These are phyloP conservation scores for Ophioderma brevispina DNA, from an alignment of 35 echinoderm and acorn worm species.

Conservation along the genomic window DNA sequence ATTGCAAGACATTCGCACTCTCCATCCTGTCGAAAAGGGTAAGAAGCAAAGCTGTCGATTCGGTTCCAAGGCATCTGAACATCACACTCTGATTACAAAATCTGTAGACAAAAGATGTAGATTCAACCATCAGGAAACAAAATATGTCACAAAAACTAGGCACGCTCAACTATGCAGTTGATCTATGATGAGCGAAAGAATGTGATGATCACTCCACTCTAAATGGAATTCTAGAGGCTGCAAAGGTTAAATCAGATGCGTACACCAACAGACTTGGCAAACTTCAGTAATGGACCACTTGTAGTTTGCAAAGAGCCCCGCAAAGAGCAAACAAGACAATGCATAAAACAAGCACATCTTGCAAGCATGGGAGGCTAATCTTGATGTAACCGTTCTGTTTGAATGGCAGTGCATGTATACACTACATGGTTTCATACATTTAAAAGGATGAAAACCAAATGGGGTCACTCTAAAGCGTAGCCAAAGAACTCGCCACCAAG, in stretches of 20 bases:
- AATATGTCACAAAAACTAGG: no score
- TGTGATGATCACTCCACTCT: neutral
- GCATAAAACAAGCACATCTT: slow-evolving; percentile 41
- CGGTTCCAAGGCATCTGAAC: neutral
- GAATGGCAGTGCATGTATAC: slow-evolving; percentile 25
- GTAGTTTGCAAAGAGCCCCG: slow-evolving; percentile 27
- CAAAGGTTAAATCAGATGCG: neutral
- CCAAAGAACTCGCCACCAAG: neutral
- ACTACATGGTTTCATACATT: slow-evolving; percentile 41
- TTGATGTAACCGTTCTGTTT: slow-evolving; percentile 59
- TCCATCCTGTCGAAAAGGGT: slow-evolving; percentile 33
- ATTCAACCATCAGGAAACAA: no score
- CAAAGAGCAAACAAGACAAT: slow-evolving; percentile 34
- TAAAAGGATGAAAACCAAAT: slow-evolving; percentile 68
- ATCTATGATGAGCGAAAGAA: neutral
- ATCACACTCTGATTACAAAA: neutral
- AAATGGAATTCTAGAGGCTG: neutral
- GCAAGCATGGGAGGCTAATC: slow-evolving; percentile 65
- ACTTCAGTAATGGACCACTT: slow-evolving; percentile 7
- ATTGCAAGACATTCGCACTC: slow-evolving; percentile 49
- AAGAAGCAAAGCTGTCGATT: slow-evolving; percentile 42
- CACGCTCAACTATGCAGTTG: no score
- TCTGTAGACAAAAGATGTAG: neutral
- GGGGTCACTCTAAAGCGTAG: slow-evolving; percentile 7
- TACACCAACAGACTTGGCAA: neutral